Evolutionary conservation across 2,797 vertebrate species (phyloP), one percentile per base, ranked within the genome.

Genomic region (Galagoides demidoff): DNA sequence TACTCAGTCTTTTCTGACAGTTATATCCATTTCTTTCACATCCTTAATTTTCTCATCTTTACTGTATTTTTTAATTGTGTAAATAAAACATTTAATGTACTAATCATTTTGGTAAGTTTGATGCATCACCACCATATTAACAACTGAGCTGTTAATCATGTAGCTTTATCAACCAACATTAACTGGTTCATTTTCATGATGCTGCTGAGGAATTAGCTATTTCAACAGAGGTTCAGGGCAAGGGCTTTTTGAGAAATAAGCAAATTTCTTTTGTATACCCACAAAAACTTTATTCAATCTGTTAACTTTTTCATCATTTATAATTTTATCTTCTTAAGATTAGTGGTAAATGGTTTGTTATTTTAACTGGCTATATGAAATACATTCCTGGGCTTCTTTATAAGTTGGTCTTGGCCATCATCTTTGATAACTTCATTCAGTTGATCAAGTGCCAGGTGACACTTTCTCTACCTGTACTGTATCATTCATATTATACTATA

Each of bases 231-330:
- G 82, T 96, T 98, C 97, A 19, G 96, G 95, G 95, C 97, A 95
- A 11, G 98, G 96, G 9, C 98, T 95, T 98, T 99, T 99, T 7
- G 99, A 99, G 83, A 99, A 13, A 9, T 98, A 99, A 43, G 78
- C 98, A 29, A 99, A 97, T 66, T 99, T 98, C 88, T 98, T 98
- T 97, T 99, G 99, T 88, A 99, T 98, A 92, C 99, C 97, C 73
- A 98, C 98, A 97, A 99, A 99, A 79, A 99, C 98, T 95, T 99
- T 98, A 97, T 99, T 99, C 82, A 99, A 96, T 92, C 96, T 98
- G 37, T 98, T 98, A 94, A 99, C 98, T 96, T 99, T 99, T 96
- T 99, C 99, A 49, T 98, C 98, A 95, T 99, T 99, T 96, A 97
- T 96, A 1, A 98, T 98, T 98, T 99, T 94, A 99, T 99, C 99